Conservation (phyloP, 2,888 invertebrate genomes). For the Falcaria lacertinaria region DNA sequence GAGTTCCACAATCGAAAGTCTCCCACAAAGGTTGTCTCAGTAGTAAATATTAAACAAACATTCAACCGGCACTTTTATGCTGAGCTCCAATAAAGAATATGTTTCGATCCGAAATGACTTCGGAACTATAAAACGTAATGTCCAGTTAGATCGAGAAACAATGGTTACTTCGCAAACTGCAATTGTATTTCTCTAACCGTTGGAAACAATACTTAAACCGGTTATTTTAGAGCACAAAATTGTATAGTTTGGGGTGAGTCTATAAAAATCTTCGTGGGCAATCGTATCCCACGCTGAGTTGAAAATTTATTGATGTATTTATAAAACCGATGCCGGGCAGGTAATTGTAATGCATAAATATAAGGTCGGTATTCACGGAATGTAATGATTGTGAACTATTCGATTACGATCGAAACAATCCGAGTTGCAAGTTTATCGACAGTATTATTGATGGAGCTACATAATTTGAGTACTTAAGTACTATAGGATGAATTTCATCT, state of each 20-base stretch:
- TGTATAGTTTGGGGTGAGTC: constrained; percentile 11
- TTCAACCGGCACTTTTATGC: constrained; percentile 39
- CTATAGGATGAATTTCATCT: too few relatives aligned
- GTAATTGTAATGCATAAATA: constrained; percentile 3
- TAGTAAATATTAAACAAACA: constrained; percentile 23
- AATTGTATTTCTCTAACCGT: neutral
- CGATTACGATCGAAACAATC: neutral
- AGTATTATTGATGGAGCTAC: too few relatives aligned
- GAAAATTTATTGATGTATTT: constrained; percentile 31
- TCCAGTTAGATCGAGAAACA: constrained; percentile 59
- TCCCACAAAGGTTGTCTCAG: neutral
- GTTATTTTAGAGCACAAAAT: constrained; percentile 3
- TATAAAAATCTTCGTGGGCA: constrained; percentile 27
- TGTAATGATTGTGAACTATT: constrained; percentile 1
- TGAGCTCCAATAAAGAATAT: constrained; percentile 47
- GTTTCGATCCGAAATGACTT: constrained; percentile 47
- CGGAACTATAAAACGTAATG: constrained; percentile 60
- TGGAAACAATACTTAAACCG: neutral
- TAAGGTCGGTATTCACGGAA: constrained; percentile 1
- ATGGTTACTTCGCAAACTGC: constrained; percentile 44
- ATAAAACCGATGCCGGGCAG: constrained; percentile 21
- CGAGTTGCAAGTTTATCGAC: too few relatives aligned
- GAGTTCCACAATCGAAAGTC: too few relatives aligned
- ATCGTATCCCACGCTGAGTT: constrained; percentile 28
- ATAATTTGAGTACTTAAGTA: too few relatives aligned